phyloP scores from a whole-genome alignment of 2,797 vertebrate species.

The Phrynocephalus vlangalii region DNA sequence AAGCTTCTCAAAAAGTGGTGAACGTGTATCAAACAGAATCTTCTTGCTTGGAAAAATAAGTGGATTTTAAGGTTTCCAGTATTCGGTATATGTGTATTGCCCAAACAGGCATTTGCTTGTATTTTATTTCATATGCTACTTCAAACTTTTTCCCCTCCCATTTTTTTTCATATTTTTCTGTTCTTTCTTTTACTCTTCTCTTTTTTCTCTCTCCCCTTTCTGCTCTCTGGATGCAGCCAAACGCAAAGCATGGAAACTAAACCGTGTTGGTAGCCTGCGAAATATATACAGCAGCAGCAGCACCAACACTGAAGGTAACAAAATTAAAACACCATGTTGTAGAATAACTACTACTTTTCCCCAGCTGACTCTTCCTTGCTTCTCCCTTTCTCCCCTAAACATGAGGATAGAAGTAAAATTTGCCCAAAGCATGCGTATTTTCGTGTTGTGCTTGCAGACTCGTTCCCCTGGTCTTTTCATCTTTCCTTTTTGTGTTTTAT shows the following conservation, averaged over 20 bases:
- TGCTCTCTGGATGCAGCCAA: constrained; percentile 91
- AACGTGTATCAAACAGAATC: not conserved
- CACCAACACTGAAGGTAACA: constrained; percentile 88
- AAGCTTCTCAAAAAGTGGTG: constrained; percentile 12
- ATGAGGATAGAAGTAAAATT: constrained; percentile 49
- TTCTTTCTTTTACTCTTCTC: constrained; percentile 69
- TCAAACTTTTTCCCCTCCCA: constrained; percentile 73
- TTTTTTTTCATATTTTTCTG: constrained; percentile 55
- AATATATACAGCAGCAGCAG: constrained; percentile 90
- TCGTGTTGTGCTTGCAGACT: constrained; percentile 67
- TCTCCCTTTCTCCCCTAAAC: constrained; percentile 11
- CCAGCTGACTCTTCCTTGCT: constrained; percentile 27
- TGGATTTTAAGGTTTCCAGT: not conserved
- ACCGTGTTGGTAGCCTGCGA: constrained; percentile 92
- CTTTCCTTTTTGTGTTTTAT: constrained; percentile 72
- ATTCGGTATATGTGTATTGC: constrained; percentile 26
- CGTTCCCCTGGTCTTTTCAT: constrained; percentile 71
- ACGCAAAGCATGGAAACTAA: constrained; percentile 93
- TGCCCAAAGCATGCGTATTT: constrained; percentile 73
- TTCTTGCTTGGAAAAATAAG: constrained; percentile 13
- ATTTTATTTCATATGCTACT: constrained; percentile 72
- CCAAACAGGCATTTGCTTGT: constrained; percentile 44
- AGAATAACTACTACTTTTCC: constrained; percentile 45
- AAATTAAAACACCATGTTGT: constrained; percentile 61
- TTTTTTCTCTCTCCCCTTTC: constrained; percentile 71